A percentile compares a stretch with the other conserved stretches of the same genome.
These are phyloP conservation scores for Oxyruncus cristatus DNA, from an alignment of 2,113 vertebrate genomes.

Conservation along the genomic window DNA sequence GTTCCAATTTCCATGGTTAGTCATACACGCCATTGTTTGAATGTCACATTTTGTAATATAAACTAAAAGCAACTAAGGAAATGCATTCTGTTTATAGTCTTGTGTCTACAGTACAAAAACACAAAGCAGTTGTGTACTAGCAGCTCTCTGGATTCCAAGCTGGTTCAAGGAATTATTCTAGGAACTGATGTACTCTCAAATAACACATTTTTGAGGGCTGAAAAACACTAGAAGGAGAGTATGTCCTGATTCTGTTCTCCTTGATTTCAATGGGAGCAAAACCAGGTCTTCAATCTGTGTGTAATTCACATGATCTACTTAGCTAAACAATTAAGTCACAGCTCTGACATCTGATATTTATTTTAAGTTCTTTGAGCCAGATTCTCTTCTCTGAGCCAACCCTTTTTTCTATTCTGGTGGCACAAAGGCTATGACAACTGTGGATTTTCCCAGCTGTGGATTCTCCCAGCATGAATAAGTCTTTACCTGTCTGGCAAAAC, in stretches of 20 bases:
- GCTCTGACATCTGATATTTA: conserved; percentile 67
- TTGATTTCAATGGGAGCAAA: conserved; percentile 34
- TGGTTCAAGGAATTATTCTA: background rate
- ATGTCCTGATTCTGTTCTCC: conserved; percentile 5
- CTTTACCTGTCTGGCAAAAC: background rate
- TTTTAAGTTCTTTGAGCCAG: conserved; percentile 64
- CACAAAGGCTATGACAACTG: background rate
- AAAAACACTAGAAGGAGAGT: background rate
- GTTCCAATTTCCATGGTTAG: background rate
- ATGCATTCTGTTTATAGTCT: background rate
- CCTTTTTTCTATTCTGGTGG: conserved; percentile 41
- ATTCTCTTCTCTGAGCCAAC: conserved; percentile 23
- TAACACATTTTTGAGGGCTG: background rate
- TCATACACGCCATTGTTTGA: background rate
- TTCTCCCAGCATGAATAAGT: background rate
- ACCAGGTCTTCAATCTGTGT: conserved; percentile 43
- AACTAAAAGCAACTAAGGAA: background rate
- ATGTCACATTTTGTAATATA: background rate
- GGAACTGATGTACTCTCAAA: background rate
- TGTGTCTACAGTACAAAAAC: background rate
- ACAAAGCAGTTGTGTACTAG: background rate
- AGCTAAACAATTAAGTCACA: conserved; percentile 71
- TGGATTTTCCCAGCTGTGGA: conserved; percentile 27
- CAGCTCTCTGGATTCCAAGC: background rate
- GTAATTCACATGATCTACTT: conserved; percentile 65